Percentiles rank a stretch among this genome's conserved stretches.
These are phyloP conservation scores for Pantala flavescens DNA, from an alignment of 1,140 invertebrate genomes.

Conservation along the genomic window DNA sequence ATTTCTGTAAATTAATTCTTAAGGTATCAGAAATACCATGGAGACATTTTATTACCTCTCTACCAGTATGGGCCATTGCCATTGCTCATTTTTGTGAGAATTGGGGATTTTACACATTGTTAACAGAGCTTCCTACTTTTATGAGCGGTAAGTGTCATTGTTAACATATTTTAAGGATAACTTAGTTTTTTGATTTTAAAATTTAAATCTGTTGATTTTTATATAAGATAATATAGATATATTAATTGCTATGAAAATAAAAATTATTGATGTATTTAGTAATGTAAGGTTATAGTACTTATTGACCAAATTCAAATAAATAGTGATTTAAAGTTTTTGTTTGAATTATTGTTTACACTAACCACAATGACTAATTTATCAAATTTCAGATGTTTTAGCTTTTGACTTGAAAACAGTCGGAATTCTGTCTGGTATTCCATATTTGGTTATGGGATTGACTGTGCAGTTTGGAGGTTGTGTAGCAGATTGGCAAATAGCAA, in stretches of 20 bases:
- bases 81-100: constrained; percentile 41
- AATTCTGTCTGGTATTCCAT: constrained; percentile 41
- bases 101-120: constrained; percentile 42
- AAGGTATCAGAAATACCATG: constrained; percentile 31
- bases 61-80: constrained; percentile 46
- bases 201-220: too few species aligned
- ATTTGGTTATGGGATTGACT: constrained; percentile 40
- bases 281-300: too few species aligned
- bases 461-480: constrained; percentile 38
- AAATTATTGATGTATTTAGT: too few species aligned
- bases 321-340: too few species aligned
- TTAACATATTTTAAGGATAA: too few species aligned
- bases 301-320: too few species aligned
- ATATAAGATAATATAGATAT: too few species aligned
- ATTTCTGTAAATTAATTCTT: neutral
- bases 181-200: too few species aligned
- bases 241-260: too few species aligned
- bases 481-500: constrained; percentile 50
- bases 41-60: constrained; percentile 39
- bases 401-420: constrained; percentile 34
- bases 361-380: neutral
- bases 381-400: constrained; percentile 22
- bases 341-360: too few species aligned
- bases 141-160: constrained; percentile 32
- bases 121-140: constrained; percentile 52